These are phyloP conservation scores for Apotomis betuletana DNA, from an alignment of 2,888 invertebrate genomes.

Conservation along the genomic window DNA sequence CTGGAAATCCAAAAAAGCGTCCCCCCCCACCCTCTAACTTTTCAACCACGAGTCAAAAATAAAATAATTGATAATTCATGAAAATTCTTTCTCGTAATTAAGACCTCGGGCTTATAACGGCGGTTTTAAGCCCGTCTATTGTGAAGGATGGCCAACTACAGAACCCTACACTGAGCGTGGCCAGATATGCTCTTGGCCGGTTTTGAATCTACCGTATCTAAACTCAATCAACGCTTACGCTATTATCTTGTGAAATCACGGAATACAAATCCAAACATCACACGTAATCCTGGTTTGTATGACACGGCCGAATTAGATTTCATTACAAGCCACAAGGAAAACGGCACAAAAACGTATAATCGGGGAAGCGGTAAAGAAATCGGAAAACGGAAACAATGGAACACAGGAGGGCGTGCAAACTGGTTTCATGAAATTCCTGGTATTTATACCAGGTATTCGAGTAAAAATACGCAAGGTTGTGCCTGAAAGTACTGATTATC, in stretches of 20 bases:
- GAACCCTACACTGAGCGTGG: too few relatives aligned
- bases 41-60: too few relatives aligned
- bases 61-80: too few relatives aligned
- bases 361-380: conserved; percentile 51
- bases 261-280: conserved; percentile 2
- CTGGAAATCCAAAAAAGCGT: too few relatives aligned
- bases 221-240: neutral
- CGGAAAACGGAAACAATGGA: conserved; percentile 47
- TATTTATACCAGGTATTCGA: conserved; percentile 13
- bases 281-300: conserved; percentile 18
- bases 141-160: too few relatives aligned
- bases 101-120: too few relatives aligned
- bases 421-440: neutral
- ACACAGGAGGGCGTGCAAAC: neutral
- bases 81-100: too few relatives aligned
- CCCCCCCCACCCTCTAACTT: too few relatives aligned
- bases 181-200: too few relatives aligned
- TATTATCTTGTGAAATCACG: neutral
- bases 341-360: conserved; percentile 49
- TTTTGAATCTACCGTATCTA: too few relatives aligned
- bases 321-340: conserved; percentile 50
- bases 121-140: too few relatives aligned
- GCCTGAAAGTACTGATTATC: too few relatives aligned
- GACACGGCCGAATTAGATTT: conserved; percentile 47
- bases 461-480: neutral